Evolutionary conservation across 2,888 invertebrate species (phyloP), one percentile per base, ranked within the genome.

Genomic region (Drosophila kambysellisi): DNA sequence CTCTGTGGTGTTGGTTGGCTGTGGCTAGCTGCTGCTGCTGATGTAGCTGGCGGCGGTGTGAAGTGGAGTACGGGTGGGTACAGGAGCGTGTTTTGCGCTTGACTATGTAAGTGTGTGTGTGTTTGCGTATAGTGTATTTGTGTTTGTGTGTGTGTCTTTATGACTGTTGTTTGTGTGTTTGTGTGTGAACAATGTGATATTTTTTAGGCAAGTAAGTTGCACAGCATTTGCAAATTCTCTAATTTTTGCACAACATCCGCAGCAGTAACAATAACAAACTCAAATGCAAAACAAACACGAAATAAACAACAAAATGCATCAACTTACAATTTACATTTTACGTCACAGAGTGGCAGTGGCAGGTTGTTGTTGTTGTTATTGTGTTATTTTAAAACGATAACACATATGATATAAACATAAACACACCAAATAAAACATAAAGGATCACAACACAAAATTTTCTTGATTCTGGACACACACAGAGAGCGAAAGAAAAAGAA

Each of bases 31-130:
- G 65, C 56, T 74, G 76, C 77, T 71, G 66, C 75, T 76, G 64
- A 51, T 79, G 71, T 74, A 64, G 80, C 68, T 80, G 67, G 69
- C 57, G 66, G 80, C 81, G 83, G 77, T 68, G 71, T 82, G 77
- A 25, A 79, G 88, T 87, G 89, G 88, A 89, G 84, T 84, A 87
- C 84, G 74, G 79, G 79, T 82, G 80, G 82, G 85, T 85, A 89
- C 88, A 85, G 85, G 90, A 85, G 85, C 90, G 90, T 85, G 90
- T 86, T 89, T 85, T 86, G 78, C 83, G 90, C 70, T 84, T 72
- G 81, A 82, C 64, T 83, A 52, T 81, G 74, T 54, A 20, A 64
- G 54, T 52, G 43, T 60, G 54, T 54, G 61, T 53, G 43, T 54
- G 59, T 63, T 51, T 41, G 39, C 62, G 63, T 56, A 41, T 65